Percentiles rank a stretch among this genome's conserved stretches.
Conservation (phyloP, 2,113 vertebrate genomes). For the Mirounga angustirostris region DNA sequence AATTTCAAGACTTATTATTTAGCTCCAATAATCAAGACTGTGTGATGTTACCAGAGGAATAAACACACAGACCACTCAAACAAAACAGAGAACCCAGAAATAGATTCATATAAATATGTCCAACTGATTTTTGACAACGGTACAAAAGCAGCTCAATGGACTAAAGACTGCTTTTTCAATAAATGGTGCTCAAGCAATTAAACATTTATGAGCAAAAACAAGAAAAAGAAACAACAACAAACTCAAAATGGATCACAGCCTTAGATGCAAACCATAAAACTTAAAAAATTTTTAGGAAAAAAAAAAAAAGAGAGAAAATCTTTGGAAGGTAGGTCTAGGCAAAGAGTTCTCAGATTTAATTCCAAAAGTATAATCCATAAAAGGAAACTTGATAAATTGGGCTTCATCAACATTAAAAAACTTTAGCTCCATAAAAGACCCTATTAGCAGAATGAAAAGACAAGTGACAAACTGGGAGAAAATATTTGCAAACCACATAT, state of each 20-base stretch:
- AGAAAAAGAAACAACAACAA: background rate
- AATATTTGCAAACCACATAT: background rate
- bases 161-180: background rate
- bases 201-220: background rate
- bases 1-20: background rate
- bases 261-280: background rate
- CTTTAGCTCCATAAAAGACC: background rate
- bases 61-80: background rate
- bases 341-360: background rate
- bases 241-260: background rate
- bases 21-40: background rate
- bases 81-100: background rate
- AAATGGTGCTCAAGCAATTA: background rate
- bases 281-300: background rate
- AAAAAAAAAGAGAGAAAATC: background rate
- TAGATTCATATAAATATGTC: background rate
- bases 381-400: background rate
- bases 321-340: background rate
- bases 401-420: background rate
- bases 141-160: background rate
- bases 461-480: background rate
- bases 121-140: background rate
- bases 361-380: background rate
- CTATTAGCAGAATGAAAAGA: background rate
- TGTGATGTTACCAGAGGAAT: background rate